Conservation (phyloP, 2,113 vertebrate species). For the Eulacestoma nigropectus region DNA sequence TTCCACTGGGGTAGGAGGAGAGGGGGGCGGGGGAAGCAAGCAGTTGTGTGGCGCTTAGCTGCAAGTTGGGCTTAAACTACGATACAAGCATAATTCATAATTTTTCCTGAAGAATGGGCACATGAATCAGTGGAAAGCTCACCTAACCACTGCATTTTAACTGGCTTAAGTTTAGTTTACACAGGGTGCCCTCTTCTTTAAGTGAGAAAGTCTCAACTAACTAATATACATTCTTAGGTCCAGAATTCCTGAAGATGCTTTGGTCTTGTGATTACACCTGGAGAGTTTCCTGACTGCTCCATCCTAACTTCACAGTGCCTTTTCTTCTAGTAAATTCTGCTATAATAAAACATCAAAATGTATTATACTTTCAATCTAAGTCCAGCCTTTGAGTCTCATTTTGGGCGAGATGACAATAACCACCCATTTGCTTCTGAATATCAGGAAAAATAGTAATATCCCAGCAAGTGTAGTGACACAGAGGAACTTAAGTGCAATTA, state of each 20-base stretch:
- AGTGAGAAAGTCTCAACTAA: background rate
- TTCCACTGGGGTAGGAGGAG: background rate
- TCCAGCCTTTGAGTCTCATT: background rate
- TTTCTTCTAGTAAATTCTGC: background rate
- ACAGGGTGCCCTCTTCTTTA: background rate
- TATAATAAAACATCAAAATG: background rate
- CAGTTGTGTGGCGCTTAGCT: background rate
- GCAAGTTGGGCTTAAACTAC: background rate
- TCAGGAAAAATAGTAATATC: background rate
- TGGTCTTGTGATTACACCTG: background rate
- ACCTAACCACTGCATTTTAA: background rate
- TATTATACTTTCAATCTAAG: background rate
- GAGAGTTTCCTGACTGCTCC: background rate
- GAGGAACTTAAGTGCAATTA: background rate
- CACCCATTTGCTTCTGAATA: background rate
- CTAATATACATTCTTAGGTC: rapidly evolving
- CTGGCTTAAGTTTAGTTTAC: background rate
- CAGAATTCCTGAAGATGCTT: background rate
- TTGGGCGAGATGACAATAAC: background rate
- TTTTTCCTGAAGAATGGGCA: background rate
- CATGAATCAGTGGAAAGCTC: background rate
- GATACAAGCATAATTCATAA: background rate
- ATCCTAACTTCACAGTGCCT: background rate
- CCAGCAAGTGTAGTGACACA: background rate
- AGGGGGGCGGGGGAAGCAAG: background rate